Conservation (phyloP, 2,113 vertebrate species). For the Corythornis madagascariensis region DNA sequence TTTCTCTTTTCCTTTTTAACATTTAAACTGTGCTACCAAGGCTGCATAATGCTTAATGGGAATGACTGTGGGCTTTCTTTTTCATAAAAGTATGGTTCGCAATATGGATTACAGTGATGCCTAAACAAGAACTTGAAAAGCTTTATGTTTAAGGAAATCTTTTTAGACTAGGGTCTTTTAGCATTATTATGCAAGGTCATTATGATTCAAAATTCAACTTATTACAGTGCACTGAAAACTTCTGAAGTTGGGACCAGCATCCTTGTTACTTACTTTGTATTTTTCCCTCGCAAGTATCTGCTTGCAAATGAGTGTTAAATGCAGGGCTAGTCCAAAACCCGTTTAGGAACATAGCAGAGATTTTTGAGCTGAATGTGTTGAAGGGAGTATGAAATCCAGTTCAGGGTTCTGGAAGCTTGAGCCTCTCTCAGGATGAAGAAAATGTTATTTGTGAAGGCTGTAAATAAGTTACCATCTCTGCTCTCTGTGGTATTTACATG, state of each 20-base stretch:
- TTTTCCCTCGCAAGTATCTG: background rate
- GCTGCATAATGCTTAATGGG: background rate
- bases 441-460: background rate
- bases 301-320: background rate
- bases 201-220: background rate
- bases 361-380: background rate
- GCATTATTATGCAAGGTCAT: background rate
- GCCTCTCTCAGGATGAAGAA: background rate
- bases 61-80: background rate
- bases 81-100: background rate
- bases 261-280: background rate
- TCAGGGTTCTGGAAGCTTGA: background rate
- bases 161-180: background rate
- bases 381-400: background rate
- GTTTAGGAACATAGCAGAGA: background rate
- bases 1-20: background rate
- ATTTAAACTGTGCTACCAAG: background rate
- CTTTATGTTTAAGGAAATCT: background rate
- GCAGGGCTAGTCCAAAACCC: background rate
- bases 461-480: background rate
- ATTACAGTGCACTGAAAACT: background rate
- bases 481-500: background rate
- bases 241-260: background rate
- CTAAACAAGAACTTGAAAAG: background rate
- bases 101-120: background rate